These are phyloP conservation scores for Eunapius fragilis DNA, from an alignment of 37 sponge, comb jelly and placozoan species.

Conservation along the genomic window DNA sequence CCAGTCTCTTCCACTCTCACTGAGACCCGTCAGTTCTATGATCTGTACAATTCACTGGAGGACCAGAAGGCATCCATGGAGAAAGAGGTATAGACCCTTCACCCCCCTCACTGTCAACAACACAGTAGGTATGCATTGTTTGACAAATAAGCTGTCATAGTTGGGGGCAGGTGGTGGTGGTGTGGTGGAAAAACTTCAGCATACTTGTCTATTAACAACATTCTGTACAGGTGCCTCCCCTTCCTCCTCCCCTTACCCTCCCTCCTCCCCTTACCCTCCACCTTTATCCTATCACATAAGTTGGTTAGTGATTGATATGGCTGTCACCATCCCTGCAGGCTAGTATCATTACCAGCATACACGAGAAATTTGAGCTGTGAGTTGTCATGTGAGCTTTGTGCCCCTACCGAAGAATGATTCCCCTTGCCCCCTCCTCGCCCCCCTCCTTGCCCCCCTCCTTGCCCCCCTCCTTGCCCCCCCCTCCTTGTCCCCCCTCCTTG, in stretches of 20 bases:
- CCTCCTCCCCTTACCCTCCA: background rate
- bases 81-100: slow-evolving; percentile 77
- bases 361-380: slow-evolving; percentile 95
- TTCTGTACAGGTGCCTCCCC: no score
- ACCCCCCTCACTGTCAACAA: background rate
- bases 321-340: slow-evolving; percentile 38
- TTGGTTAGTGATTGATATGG: background rate
- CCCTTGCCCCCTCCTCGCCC: no score
- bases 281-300: no score
- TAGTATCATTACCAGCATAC: slow-evolving; percentile 79
- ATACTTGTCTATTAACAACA: no score
- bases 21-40: slow-evolving; percentile 94
- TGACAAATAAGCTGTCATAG: no score
- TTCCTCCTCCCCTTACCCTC: no score
- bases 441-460: no score
- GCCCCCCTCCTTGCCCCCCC: no score
- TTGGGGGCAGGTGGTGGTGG: no score
- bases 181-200: no score
- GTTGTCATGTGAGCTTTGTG: background rate
- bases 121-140: background rate
- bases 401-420: no score
- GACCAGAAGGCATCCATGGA: slow-evolving; percentile 92
- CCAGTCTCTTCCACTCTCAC: slow-evolving; percentile 83
- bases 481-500: no score
- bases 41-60: slow-evolving; percentile 95